Evolutionary conservation across 2,113 vertebrate species (phyloP).

Genomic region (Empidonax alnorum): DNA sequence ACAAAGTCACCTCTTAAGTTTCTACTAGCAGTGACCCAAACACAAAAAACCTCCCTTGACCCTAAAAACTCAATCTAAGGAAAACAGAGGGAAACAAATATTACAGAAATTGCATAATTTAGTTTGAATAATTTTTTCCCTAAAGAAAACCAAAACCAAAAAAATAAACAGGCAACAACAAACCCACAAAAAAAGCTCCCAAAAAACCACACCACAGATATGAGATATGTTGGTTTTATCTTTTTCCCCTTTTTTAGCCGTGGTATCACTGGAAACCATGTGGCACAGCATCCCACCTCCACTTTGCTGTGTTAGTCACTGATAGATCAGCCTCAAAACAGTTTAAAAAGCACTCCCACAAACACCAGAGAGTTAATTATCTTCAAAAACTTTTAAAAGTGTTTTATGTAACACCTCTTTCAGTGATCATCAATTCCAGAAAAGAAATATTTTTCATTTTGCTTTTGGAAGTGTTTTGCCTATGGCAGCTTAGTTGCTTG

Average conservation of each 20-base stretch:
- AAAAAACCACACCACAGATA: too few relatives aligned
- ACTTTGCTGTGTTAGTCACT: not conserved
- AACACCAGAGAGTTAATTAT: not conserved
- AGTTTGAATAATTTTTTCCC: not conserved
- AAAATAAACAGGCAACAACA: not conserved
- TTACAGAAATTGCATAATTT: not conserved
- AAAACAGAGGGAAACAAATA: not conserved
- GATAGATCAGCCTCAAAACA: not conserved
- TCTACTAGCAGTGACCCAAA: not conserved
- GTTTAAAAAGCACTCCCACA: not conserved
- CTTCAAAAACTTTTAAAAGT: not conserved
- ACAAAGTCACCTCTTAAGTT: not conserved
- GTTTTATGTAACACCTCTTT: not conserved
- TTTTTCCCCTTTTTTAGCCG: not conserved
- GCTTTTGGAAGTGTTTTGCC: not conserved
- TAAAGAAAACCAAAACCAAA: not conserved
- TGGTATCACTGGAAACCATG: not conserved
- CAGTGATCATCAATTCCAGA: not conserved
- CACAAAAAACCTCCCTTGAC: not conserved
- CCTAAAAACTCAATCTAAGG: not conserved
- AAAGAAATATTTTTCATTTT: not conserved
- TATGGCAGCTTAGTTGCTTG: not conserved
- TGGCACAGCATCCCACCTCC: not conserved
- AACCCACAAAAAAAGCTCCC: not conserved
- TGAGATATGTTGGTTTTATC: not conserved